Evolutionary conservation across 1,140 invertebrate genomes (phyloP), one percentile per base, ranked within the genome.

Genomic region (Tenebrio molitor): DNA sequence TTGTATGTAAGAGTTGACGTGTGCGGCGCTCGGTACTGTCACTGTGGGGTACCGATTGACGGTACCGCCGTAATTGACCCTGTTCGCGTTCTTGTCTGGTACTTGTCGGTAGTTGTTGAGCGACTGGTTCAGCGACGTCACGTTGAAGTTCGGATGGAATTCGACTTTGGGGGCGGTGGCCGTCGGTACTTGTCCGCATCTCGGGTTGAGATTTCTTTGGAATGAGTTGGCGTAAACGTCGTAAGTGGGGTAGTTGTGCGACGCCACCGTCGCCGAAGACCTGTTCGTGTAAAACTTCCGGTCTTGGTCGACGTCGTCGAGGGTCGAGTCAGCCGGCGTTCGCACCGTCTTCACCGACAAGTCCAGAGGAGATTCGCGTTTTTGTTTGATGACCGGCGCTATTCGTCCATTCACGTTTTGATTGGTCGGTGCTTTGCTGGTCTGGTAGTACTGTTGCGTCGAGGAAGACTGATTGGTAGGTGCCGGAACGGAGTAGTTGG

Each of bases 291-390:
- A 53, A 77, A 84, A 83, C 10, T 80, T 68, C 81, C 80, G 79
- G 34, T 73, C 72, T 8, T 71, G 77, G n/a, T 89, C 86, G 1
- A 83, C 77, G 53, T 92, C 91, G 76, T 93, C 91, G 77, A 91
- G 90, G 0, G 93, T 94, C 0, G 93, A 94, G 82, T 95, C 93
- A 0, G 93, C 93, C 0, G 92, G 91, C 33, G 93, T 94, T 77
- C 93, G 90, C 0, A 95, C 90, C 0, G 93, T 95, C 80, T 94
- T 95, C 29, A 95, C 92, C 0, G 93, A 95, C 8, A 95, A 84
- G 83, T 95, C 94, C 42, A 95, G 80, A 0, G 93, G 93, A 0
- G 92, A 94, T 79, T 94, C 91, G 29, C 89, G 85, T 81, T 89
- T 91, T 58, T 82, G 81, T 73, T 77, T 81, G 16, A 73, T 72